Evolutionary conservation across 1,140 invertebrate genomes (phyloP), one percentile per base, ranked within the genome.

Genomic region (Helicoverpa armigera): DNA sequence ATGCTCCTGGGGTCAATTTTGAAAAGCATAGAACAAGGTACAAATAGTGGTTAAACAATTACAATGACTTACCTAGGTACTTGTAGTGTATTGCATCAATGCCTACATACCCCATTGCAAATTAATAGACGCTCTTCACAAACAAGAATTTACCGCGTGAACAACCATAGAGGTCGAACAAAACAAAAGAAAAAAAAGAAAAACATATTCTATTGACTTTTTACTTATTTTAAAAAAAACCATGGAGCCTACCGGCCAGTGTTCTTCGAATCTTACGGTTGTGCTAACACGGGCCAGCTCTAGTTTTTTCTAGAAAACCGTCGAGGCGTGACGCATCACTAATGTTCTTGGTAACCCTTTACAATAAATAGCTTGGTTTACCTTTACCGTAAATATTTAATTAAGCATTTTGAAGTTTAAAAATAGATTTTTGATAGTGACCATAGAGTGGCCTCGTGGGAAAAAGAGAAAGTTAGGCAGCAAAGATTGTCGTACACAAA

Each of bases 301-400:
- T 72, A 53, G 50, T 72, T 72, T 72, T 72, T 72, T 65, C 35
- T 14, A 65, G 35, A 48, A 72, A 53, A 18, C 35, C 69, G 53
- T 2, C 50, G 29, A 31, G 13, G 69, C 69, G 69, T 79, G 76
- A 69, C 31, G 54, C 51, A 58, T 53, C 50, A 14, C 23, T 18
- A 16, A 23, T 53, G 13, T 63, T 14, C 58, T 50, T 11, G 3
- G 43, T 69, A 69, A 67, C 43, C 65, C 65, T 69, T 69, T 50
- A 13, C 16, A 50, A 69, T 69, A 69, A 50, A 69, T 23, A 23
- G 23, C 43, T 50, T 50, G 65, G 16, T 16, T 13, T 2, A 60
- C 58, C 1, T 18, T 60, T 29, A 18, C n/a, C n/a, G n/a, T n/a
- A n/a, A n/a, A 29, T 18, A 60, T 60, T 29, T 60, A 60, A 60